These are phyloP conservation scores for Erebia palarica DNA, from an alignment of 2,888 invertebrate species.

Conservation along the genomic window DNA sequence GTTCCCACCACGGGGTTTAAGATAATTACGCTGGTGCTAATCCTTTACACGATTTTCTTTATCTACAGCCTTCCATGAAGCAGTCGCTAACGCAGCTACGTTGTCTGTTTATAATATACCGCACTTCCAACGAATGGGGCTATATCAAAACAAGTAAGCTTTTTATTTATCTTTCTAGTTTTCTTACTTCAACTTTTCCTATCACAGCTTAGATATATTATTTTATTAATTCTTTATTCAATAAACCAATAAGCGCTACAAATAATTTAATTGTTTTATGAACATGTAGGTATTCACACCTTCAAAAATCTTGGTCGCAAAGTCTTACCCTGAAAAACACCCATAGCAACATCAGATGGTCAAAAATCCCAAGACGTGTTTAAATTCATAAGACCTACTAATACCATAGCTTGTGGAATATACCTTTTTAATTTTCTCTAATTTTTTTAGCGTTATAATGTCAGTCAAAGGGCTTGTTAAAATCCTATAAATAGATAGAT, in stretches of 20 bases:
- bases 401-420: not conserved
- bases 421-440: not conserved
- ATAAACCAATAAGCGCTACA: too few relatives aligned
- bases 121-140: conserved; percentile 88
- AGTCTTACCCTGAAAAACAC: not conserved
- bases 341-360: not conserved
- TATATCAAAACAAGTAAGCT: conserved; percentile 84
- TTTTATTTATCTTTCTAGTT: not conserved
- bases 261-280: not conserved
- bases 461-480: not conserved
- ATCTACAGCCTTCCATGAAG: conserved; percentile 90
- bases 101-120: conserved; percentile 89
- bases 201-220: not conserved
- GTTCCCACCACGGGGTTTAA: too few relatives aligned
- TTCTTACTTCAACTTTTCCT: not conserved
- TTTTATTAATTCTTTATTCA: too few relatives aligned
- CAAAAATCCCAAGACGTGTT: not conserved
- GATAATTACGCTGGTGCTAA: too few relatives aligned
- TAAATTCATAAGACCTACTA: not conserved
- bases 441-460: not conserved
- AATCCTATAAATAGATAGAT: not conserved
- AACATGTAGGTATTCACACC: not conserved
- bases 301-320: not conserved
- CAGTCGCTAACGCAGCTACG: conserved; percentile 90
- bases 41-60: not conserved